Base-by-base conservation (phyloP, 1,140 invertebrate species). In the Diabrotica undecimpunctata region DNA sequence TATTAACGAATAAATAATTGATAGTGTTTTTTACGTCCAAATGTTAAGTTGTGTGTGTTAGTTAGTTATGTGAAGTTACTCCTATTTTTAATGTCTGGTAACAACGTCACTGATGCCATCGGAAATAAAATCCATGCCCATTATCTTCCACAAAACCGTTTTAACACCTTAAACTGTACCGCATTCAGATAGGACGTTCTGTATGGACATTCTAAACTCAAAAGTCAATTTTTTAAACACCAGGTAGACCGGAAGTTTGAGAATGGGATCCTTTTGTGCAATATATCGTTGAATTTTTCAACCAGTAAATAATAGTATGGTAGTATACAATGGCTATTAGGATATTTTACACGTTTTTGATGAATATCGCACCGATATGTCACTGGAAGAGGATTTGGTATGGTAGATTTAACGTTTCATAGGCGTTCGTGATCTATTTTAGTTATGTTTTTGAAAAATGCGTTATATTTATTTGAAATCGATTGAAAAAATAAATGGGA, bases 231-330 rank as follows among this genome's bases (percentile, higher is more conserved):
- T 57, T 60, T 60, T 60, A 38, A 60, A 50, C 36, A 14, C 41
- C 58, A 60, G 58, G 58, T 60, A 60, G 39, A 60, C 58, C 58
- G 58, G 58, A 60, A 60, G 58, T 60, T 60, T 60, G 58, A 41
- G 13, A 60, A 60, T 60, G 41, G 58, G 41, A 9, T 12, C 58
- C 41, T 60, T 60, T 60, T 60, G 46, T 60, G 58, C 58, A 60
- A 60, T 51, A 10, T 38, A 14, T 39, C 58, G 58, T 60, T 50
- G 25, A 35, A 54, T n/a, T 39, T 10, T 60, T 60, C 25, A 13
- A 41, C 37, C 39, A 60, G 38, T 60, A 60, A 50, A 60, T 60
- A 60, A 60, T 60, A 14, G 58, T 58, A 37, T 58, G 39, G 56
- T 58, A 58, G 56, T 60, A 51, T 60, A 60, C 58, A 60, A 60